Base-by-base conservation (phyloP, 2,888 invertebrate species). In the Cantharis rufa region DNA sequence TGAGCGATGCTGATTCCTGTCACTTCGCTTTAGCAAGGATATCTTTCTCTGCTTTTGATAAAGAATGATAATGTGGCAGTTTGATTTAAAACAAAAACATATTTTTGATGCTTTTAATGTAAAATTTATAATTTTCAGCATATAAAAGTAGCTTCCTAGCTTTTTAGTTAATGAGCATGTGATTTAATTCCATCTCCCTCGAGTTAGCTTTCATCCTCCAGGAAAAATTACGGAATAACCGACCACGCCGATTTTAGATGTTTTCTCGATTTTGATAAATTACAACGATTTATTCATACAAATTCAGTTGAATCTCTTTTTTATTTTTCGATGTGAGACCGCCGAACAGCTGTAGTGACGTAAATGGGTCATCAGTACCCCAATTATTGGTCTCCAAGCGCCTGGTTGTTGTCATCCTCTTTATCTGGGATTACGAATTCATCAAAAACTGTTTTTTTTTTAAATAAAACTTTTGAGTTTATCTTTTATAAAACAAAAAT, bases 1-100 rank as follows among this genome's bases (percentile, higher is more conserved):
- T 66, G 71, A 75, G 71, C 75, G 71, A 75, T 75, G 74, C 75
- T 75, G 75, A 75, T 75, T 75, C 71, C 75, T 75, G 75, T 75
- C 75, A 71, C 71, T 75, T 75, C 75, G 66, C 71, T 75, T 77
- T 77, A 71, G 62, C 62, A 48, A 69, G 66, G 71, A 72, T 77
- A 63, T 71, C 69, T 72, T 71, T 74, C 63, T 69, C 69, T 69
- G 69, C 62, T 68, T 77, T 74, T 68, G 61, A 21, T 66, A 63
- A 21, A 66, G 64, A 21, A 21, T 18, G 64, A 66, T 66, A 15
- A 66, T 15, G 21, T 66, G 18, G 21, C 64, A 21, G 64, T 66
- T 66, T 18, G 24, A 21, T 21, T 24, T 21, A 7, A 64, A 18
- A 66, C 24, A 24, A 66, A 66, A 66, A 66, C 24, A 16, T n/a